Percentiles rank a stretch among this genome's conserved stretches.
These are phyloP conservation scores for Drosophila helvetica DNA, from an alignment of 2,888 invertebrate species.

Conservation along the genomic window DNA sequence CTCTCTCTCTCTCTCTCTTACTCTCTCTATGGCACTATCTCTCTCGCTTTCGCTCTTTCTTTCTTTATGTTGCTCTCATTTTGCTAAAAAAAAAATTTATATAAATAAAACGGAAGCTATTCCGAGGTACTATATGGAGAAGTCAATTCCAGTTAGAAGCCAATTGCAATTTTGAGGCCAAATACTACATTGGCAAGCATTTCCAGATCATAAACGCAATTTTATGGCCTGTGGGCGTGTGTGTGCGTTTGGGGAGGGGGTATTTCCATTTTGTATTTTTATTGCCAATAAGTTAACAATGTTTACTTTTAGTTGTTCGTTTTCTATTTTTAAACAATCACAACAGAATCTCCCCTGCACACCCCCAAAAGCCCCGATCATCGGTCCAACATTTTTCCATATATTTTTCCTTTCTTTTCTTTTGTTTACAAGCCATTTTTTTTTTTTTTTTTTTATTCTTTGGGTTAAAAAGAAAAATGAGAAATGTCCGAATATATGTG, in stretches of 20 bases:
- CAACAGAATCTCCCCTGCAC: slow-evolving; percentile 22
- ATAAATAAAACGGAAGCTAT: slow-evolving; percentile 43
- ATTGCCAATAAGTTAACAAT: slow-evolving; percentile 74
- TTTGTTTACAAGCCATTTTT: slow-evolving; percentile 65
- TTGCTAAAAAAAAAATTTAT: background rate
- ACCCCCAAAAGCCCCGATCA: slow-evolving; percentile 24
- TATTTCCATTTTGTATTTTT: slow-evolving; percentile 68
- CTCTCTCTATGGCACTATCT: background rate
- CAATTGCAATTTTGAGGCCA: slow-evolving; percentile 48
- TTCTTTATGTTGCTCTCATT: background rate
- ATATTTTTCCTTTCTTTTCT: slow-evolving; percentile 11
- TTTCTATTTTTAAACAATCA: slow-evolving; percentile 69
- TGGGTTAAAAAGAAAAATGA: slow-evolving; percentile 49
- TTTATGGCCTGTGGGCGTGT: slow-evolving; percentile 46
- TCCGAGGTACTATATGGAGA: slow-evolving; percentile 17
- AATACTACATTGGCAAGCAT: slow-evolving; percentile 44
- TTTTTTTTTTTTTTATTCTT: slow-evolving; percentile 44
- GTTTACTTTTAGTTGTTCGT: slow-evolving; percentile 65
- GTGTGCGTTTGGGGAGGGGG: slow-evolving; percentile 18
- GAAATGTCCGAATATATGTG: slow-evolving; percentile 42
- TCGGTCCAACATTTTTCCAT: slow-evolving; percentile 6
- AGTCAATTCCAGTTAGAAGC: slow-evolving; percentile 23
- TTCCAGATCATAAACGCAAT: slow-evolving; percentile 65
- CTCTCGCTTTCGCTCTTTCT: no score
- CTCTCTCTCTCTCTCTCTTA: slow-evolving; percentile 17